Conservation (phyloP, 2,113 vertebrate genomes). For the Corythaeola cristata region DNA sequence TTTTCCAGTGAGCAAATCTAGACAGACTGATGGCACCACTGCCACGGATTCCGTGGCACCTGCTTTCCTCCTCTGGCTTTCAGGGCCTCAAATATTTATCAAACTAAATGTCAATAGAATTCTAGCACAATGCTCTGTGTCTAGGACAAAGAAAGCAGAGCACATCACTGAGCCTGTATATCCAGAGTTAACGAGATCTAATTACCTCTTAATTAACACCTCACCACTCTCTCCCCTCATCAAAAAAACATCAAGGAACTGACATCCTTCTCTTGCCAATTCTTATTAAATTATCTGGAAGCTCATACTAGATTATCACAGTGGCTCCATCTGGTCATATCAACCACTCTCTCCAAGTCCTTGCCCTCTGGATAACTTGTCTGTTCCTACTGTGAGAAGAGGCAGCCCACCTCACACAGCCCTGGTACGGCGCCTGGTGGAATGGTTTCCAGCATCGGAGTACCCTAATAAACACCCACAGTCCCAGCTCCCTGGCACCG, state of each 20-base stretch:
- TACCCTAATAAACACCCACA: not conserved
- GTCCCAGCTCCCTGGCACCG: not conserved
- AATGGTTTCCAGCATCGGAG: rapidly evolving
- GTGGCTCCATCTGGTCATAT: not conserved
- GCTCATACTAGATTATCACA: not conserved
- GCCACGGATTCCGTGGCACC: not conserved
- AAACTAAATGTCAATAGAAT: not conserved
- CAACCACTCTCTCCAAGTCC: not conserved
- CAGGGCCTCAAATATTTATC: not conserved
- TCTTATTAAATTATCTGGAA: constrained; percentile 10
- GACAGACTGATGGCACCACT: not conserved
- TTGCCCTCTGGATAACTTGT: not conserved
- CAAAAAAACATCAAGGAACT: not conserved
- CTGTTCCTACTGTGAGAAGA: not conserved
- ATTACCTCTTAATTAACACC: constrained; percentile 21
- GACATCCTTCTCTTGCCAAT: not conserved
- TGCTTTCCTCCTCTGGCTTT: not conserved
- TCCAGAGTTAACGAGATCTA: not conserved
- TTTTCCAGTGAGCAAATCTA: not conserved
- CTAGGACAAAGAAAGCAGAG: not conserved
- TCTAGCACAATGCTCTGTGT: not conserved
- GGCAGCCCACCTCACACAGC: not conserved
- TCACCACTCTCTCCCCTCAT: not conserved
- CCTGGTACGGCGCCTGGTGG: not conserved
- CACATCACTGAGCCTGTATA: not conserved